phyloP scores from a whole-genome alignment of 2,797 vertebrate species.

The Argentina silus region DNA sequence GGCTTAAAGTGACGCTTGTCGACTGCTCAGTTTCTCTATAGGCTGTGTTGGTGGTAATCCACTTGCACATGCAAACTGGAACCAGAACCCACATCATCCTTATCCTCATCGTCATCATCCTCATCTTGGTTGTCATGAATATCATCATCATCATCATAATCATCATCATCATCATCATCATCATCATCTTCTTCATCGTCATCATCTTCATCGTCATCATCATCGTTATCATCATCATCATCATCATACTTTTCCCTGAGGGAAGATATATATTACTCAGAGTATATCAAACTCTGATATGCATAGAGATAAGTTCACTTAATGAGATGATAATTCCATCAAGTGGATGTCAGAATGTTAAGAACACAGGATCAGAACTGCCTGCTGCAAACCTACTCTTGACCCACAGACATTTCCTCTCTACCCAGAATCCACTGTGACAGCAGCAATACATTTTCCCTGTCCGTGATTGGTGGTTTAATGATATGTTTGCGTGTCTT shows the following conservation, averaged over 20 bases:
- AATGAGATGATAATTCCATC: constrained; percentile 15
- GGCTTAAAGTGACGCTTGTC: constrained; percentile 26
- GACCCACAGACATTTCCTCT: not conserved
- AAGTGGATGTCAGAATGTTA: constrained; percentile 2
- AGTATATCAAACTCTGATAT: not conserved
- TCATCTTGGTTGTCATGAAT: constrained; percentile 1
- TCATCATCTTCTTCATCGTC: constrained; percentile 23
- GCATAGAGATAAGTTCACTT: not conserved
- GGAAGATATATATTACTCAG: not conserved
- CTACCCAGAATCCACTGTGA: not conserved
- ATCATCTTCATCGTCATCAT: constrained; percentile 17
- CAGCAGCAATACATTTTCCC: not conserved
- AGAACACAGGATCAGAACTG: constrained; percentile 33
- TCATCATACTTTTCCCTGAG: not conserved
- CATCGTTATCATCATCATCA: not conserved
- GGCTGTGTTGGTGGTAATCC: constrained; percentile 20
- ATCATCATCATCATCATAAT: not conserved
- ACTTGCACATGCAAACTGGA: too few relatives aligned
- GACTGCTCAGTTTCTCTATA: constrained; percentile 23
- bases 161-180: constrained; percentile 30
- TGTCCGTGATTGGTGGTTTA: not conserved
- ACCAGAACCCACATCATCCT: not conserved
- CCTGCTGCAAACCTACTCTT: constrained; percentile 51
- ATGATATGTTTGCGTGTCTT: not conserved
- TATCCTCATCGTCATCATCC: constrained; percentile 47